Evolutionary conservation across 2,797 vertebrate genomes (phyloP).

Genomic region (Peromyscus melanophrys): DNA sequence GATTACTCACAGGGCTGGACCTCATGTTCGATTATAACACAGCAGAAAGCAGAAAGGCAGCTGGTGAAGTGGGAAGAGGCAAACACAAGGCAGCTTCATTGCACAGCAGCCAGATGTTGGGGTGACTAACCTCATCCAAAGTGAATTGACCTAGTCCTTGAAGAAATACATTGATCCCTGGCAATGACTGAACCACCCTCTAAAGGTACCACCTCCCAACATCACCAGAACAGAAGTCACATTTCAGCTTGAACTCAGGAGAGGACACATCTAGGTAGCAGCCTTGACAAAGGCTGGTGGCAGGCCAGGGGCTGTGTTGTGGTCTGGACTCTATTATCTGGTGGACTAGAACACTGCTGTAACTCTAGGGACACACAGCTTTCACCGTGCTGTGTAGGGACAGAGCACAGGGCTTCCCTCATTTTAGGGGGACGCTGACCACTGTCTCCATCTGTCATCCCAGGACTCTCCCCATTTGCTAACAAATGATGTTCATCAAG

Average conservation of each 20-base stretch:
- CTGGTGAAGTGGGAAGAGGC: background rate
- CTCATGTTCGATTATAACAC: background rate
- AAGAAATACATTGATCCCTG: background rate
- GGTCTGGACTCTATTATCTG: background rate
- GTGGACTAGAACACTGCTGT: background rate
- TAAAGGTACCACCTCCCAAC: too few species aligned
- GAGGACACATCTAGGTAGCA: background rate
- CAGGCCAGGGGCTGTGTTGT: rapidly evolving
- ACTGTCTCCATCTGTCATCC: background rate
- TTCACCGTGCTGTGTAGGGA: rapidly evolving
- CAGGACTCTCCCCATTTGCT: background rate
- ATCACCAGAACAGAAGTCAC: background rate
- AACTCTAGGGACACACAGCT: background rate
- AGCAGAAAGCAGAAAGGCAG: background rate
- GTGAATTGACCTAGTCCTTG: background rate
- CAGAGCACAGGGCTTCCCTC: background rate
- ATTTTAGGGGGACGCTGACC: background rate
- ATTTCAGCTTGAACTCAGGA: background rate
- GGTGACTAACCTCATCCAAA: background rate
- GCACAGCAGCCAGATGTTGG: background rate
- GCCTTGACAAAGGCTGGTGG: background rate
- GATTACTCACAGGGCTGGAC: background rate
- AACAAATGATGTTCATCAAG: background rate
- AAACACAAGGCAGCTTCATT: background rate
- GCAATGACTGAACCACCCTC: background rate